These are phyloP conservation scores for Bufo gargarizans DNA, from an alignment of 2,113 vertebrate genomes.

Conservation along the genomic window DNA sequence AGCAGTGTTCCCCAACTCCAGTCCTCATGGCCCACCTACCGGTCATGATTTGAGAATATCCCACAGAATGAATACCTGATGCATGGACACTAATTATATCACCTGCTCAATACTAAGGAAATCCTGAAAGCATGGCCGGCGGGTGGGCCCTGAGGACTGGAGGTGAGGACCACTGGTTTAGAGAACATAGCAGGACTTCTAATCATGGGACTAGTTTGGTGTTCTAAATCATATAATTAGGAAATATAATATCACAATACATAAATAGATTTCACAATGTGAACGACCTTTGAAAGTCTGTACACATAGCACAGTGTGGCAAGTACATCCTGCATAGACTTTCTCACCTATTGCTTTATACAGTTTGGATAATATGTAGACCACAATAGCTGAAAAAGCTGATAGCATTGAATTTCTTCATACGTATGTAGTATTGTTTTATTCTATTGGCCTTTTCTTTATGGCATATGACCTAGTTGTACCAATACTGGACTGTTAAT, in stretches of 20 bases:
- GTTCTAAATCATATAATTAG: neutral
- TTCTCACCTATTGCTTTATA: neutral
- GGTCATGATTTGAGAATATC: too few species aligned
- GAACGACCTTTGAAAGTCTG: neutral
- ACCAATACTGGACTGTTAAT: neutral
- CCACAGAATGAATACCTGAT: too few species aligned
- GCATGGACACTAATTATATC: too few species aligned
- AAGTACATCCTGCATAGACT: neutral
- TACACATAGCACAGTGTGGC: neutral
- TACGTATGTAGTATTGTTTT: neutral
- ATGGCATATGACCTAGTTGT: neutral
- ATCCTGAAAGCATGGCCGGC: too few species aligned
- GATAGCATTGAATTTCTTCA: neutral
- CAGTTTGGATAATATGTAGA: neutral
- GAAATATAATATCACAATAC: neutral
- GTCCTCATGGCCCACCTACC: too few species aligned
- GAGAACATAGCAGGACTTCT: too few species aligned
- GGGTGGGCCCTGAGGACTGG: too few species aligned
- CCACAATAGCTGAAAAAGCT: neutral
- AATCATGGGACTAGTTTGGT: neutral
- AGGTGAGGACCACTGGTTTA: too few species aligned
- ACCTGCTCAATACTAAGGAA: too few species aligned
- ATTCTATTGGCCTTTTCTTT: neutral
- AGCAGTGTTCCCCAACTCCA: too few species aligned
- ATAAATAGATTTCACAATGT: slow-evolving; percentile 4